Evolutionary conservation across 2,113 vertebrate species (phyloP).

Genomic region (Anguilla japonica): DNA sequence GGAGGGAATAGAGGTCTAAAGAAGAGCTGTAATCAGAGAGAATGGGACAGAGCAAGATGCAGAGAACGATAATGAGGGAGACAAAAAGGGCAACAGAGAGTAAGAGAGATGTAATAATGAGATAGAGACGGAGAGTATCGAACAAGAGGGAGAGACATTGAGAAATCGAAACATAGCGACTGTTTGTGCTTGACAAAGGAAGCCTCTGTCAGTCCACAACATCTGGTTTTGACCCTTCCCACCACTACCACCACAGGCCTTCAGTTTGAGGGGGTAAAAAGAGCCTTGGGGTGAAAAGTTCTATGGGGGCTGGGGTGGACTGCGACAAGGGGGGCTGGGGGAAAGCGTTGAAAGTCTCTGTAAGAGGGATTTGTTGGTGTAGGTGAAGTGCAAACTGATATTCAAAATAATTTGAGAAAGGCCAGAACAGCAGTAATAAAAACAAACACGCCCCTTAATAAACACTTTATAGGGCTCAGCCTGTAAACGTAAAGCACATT

Average conservation of each 20-base stretch:
- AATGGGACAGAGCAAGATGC: neutral
- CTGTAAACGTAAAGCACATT: neutral
- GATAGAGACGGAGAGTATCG: constrained; percentile 16
- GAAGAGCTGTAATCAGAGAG: neutral
- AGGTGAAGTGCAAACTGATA: constrained; percentile 16
- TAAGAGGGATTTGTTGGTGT: neutral
- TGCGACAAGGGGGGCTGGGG: neutral
- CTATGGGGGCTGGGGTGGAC: neutral
- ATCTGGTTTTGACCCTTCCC: constrained; percentile 48
- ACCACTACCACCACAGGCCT: constrained; percentile 27
- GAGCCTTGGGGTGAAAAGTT: constrained; percentile 8
- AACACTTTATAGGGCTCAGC: neutral
- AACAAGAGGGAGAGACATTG: neutral
- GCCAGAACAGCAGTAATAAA: neutral
- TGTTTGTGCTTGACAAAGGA: constrained; percentile 57
- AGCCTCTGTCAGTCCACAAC: constrained; percentile 58
- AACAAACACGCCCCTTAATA: neutral
- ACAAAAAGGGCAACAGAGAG: neutral
- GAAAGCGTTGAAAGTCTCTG: neutral
- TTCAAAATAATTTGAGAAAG: neutral
- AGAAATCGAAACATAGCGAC: constrained; percentile 32
- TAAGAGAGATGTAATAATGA: constrained; percentile 15
- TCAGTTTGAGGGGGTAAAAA: constrained; percentile 31
- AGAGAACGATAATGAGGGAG: constrained; percentile 15
- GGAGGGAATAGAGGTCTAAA: constrained; percentile 33